Conservation (phyloP, 2,797 vertebrate species). For the Acropternis orthonyx region DNA sequence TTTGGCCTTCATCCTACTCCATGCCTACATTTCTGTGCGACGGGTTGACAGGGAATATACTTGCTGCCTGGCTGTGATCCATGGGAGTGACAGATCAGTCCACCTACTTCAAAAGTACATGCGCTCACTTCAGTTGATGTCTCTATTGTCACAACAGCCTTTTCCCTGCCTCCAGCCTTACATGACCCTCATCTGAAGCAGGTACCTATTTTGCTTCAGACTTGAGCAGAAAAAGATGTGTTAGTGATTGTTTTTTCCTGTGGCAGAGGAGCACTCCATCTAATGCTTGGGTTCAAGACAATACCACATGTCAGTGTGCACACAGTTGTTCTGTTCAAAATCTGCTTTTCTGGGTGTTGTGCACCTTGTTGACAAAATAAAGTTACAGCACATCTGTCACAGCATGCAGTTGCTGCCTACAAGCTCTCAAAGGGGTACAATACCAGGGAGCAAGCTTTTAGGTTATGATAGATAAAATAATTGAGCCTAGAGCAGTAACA, state of each 20-base stretch:
- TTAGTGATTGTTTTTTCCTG: background rate
- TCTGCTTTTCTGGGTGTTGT: background rate
- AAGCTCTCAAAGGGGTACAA: background rate
- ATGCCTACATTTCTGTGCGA: accelerated
- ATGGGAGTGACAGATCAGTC: background rate
- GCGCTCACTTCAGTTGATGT: background rate
- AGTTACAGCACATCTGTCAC: background rate
- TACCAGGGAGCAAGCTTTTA: background rate
- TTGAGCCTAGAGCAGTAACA: background rate
- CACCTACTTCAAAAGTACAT: background rate
- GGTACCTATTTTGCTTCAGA: background rate
- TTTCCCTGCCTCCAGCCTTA: background rate
- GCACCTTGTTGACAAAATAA: background rate
- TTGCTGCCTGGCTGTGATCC: conserved; percentile 8
- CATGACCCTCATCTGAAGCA: accelerated
- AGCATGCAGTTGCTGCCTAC: background rate
- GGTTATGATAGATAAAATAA: background rate
- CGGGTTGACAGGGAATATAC: background rate
- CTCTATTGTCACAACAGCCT: background rate
- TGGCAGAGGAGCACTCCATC: background rate
- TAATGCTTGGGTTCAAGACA: background rate
- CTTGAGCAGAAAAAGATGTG: background rate
- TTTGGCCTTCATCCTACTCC: background rate
- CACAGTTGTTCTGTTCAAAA: background rate
- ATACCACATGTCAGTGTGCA: background rate